Evolutionary conservation across 2,797 vertebrate species (phyloP), one percentile per base, ranked within the genome.

Genomic region (Chloroceryle inda): DNA sequence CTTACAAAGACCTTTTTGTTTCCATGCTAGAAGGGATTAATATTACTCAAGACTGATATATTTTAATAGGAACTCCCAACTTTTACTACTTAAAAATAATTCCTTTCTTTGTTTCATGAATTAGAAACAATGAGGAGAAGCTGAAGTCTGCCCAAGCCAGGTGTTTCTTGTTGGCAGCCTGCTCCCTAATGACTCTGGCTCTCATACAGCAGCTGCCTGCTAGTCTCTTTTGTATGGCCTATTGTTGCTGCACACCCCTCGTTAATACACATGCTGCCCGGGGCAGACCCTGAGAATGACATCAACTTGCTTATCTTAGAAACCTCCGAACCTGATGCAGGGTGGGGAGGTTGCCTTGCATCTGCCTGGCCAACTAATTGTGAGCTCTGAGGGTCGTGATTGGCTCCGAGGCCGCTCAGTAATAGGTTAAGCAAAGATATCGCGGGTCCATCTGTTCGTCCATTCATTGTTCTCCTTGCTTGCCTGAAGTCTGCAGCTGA

Each of bases 181-280:
- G 97, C 97, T 98, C 95, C 97, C 98, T 98, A 98, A 98, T 99
- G 98, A 98, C 98, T 97, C 94, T 96, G 97, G 97, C 98, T 98
- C 98, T 98, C 97, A 96, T 97, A 92, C 96, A 99, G 99, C 99
- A 99, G 99, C 99, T 99, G 99, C 99, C 98, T 94, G 85, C 98
- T 97, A 97, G 98, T 97, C 94, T 94, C 98, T 97, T 99, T 99
- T 99, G 99, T 99, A 97, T 97, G 96, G 96, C 95, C 98, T 96
- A 99, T 99, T 99, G 98, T 99, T 98, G 98, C 97, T 91, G 97
- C 98, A 98, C 97, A 98, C 98, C 98, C 98, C 98, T 98, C 68
- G 93, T 98, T 98, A 98, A 99, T 99, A 98, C 98, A 99, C 98
- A 98, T 97, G 98, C 98, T 97, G 97, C 98, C 98, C 88, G 52